Conservation (phyloP, 2,888 invertebrate genomes). For the Epiblema foenella region DNA sequence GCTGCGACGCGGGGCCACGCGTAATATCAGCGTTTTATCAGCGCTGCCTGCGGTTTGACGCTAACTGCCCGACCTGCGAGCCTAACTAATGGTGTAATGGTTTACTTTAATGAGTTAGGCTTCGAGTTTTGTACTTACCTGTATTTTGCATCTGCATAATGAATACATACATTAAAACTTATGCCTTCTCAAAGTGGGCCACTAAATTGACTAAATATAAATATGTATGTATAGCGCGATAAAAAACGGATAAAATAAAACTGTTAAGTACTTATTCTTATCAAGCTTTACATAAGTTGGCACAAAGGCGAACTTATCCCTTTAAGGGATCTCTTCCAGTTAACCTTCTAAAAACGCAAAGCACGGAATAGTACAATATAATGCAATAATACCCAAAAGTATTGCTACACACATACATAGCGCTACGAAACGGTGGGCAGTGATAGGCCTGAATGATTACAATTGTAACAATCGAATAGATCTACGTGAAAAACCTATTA, state of each 20-base stretch:
- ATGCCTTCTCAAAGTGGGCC: not conserved
- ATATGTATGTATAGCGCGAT: no score
- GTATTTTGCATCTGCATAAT: not conserved
- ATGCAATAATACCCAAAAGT: no score
- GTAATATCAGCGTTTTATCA: conserved; percentile 82
- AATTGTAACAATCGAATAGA: conserved; percentile 1
- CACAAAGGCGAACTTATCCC: no score
- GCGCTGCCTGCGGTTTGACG: conserved; percentile 56
- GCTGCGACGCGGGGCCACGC: conserved; percentile 62
- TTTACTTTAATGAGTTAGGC: conserved; percentile 36
- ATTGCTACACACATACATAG: no score
- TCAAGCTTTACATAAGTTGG: no score
- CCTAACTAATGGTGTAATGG: conserved; percentile 43
- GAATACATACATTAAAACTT: no score
- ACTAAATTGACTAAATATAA: not conserved
- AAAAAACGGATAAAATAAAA: no score
- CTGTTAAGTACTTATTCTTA: no score
- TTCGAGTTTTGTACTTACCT: conserved; percentile 21
- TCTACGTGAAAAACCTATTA: not conserved
- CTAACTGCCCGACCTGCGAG: conserved; percentile 47
- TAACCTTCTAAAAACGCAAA: no score
- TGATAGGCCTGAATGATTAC: not conserved
- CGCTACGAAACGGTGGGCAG: no score
- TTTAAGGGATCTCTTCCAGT: no score
- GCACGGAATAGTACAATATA: no score